phyloP scores from a whole-genome alignment of 1,140 invertebrate species.

The Carcinoscorpius rotundicauda region DNA sequence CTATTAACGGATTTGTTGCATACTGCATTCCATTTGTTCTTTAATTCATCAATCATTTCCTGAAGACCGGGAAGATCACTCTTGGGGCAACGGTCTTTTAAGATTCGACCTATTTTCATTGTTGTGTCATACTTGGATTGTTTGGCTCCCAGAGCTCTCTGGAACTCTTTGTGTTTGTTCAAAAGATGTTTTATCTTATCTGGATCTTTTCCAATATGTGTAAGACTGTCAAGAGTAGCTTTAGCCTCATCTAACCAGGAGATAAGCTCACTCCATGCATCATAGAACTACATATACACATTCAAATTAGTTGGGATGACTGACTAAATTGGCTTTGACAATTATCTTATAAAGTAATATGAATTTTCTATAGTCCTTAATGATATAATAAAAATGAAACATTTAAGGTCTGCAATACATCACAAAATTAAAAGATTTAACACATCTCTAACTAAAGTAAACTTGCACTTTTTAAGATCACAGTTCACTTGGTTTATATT shows the following conservation, averaged over 20 bases:
- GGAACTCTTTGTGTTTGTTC: conserved; percentile 87
- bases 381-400: too few species aligned
- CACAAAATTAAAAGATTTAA: too few species aligned
- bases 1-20: conserved; percentile 88
- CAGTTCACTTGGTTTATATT: too few species aligned
- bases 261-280: conserved; percentile 57
- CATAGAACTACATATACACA: conserved; percentile 52
- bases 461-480: too few species aligned
- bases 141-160: conserved; percentile 75
- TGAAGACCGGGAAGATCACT: conserved; percentile 68
- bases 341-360: too few species aligned
- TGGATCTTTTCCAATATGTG: conserved; percentile 62
- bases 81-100: conserved; percentile 90
- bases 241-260: conserved; percentile 85
- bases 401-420: too few species aligned
- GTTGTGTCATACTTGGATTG: conserved; percentile 81
- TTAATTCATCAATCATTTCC: conserved; percentile 78
- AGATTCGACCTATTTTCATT: conserved; percentile 71
- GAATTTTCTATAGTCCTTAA: too few species aligned
- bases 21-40: conserved; percentile 86
- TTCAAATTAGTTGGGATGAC: neutral
- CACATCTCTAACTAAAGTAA: too few species aligned
- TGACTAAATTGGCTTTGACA: too few species aligned
- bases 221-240: conserved; percentile 40
- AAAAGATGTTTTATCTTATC: conserved; percentile 79